A percentile compares a stretch with the other conserved stretches of the same genome.
phyloP scores from a whole-genome alignment of 2,797 vertebrate species.

The Gymnothorax javanicus region DNA sequence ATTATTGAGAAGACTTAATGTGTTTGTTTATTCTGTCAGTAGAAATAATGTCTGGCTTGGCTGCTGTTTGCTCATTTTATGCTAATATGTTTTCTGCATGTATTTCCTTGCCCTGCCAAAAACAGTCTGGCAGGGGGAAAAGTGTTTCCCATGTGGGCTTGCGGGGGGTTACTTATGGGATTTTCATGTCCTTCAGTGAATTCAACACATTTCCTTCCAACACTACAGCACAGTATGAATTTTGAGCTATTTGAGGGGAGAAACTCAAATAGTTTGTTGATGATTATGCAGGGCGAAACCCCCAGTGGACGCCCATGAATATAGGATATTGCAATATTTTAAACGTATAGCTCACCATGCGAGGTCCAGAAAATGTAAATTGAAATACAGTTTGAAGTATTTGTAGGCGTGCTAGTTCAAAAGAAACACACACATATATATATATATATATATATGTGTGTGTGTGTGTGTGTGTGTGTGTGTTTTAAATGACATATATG shows the following conservation, averaged over 20 bases:
- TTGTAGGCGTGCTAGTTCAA: neutral
- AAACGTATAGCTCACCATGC: neutral
- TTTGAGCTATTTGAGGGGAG: constrained; percentile 55
- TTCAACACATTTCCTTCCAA: constrained; percentile 50
- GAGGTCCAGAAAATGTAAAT: neutral
- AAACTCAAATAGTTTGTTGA: constrained; percentile 56
- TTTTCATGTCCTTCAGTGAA: constrained; percentile 57
- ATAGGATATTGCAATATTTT: constrained; percentile 37
- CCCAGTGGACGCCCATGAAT: constrained; percentile 25
- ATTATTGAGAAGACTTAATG: constrained; percentile 76
- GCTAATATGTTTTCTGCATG: constrained; percentile 67
- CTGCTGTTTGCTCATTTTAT: constrained; percentile 61
- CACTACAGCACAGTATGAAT: constrained; percentile 62
- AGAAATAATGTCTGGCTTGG: constrained; percentile 74
- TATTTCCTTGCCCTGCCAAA: constrained; percentile 62
- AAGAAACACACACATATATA: neutral
- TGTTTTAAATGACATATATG: neutral
- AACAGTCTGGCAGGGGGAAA: constrained; percentile 56
- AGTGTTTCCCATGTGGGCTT: constrained; percentile 59
- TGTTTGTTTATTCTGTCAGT: constrained; percentile 80
- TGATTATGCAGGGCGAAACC: constrained; percentile 52
- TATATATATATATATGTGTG: neutral
- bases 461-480: too few relatives aligned
- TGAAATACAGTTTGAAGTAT: neutral
- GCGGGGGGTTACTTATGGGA: constrained; percentile 49